Evolutionary conservation across 2,113 vertebrate genomes (phyloP).

Genomic region (Paedocypris sp.): DNA sequence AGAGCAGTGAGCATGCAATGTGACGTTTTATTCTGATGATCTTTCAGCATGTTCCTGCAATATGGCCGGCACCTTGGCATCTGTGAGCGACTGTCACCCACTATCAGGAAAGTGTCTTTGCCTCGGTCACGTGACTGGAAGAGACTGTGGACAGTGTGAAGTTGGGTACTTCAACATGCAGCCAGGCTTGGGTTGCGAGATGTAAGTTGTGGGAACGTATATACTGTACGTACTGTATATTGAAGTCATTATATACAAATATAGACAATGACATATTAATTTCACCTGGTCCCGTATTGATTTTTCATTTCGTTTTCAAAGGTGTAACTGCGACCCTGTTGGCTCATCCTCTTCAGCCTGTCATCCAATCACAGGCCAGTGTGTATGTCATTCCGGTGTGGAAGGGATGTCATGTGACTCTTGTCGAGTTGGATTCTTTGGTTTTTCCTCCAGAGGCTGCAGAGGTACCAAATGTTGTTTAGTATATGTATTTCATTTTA

Average conservation of each 20-base stretch:
- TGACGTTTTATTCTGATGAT: conserved; percentile 15
- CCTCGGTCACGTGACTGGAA: conserved; percentile 64
- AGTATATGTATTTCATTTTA: too few relatives aligned
- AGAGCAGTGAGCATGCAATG: not conserved
- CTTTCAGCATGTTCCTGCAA: conserved; percentile 72
- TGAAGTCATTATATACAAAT: not conserved
- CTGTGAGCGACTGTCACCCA: conserved; percentile 57
- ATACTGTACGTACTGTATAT: too few relatives aligned
- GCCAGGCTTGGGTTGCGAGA: conserved; percentile 63
- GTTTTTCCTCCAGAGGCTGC: conserved; percentile 81
- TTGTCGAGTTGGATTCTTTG: conserved; percentile 75
- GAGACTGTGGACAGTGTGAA: conserved; percentile 68
- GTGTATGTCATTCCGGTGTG: conserved; percentile 70
- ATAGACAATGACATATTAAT: not conserved
- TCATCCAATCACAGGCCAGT: conserved; percentile 71
- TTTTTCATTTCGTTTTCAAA: conserved; percentile 35
- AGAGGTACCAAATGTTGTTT: conserved; percentile 56
- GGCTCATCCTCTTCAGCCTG: conserved; percentile 66
- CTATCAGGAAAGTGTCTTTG: conserved; percentile 71
- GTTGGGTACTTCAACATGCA: conserved; percentile 71
- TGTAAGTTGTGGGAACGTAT: conserved; percentile 56
- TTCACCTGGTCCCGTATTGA: not conserved
- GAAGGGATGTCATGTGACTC: conserved; percentile 63
- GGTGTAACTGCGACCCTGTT: conserved; percentile 71
- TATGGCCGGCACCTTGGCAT: conserved; percentile 46